Base-by-base conservation (phyloP, 2,113 vertebrate genomes). In the Gorsachius goisagi region DNA sequence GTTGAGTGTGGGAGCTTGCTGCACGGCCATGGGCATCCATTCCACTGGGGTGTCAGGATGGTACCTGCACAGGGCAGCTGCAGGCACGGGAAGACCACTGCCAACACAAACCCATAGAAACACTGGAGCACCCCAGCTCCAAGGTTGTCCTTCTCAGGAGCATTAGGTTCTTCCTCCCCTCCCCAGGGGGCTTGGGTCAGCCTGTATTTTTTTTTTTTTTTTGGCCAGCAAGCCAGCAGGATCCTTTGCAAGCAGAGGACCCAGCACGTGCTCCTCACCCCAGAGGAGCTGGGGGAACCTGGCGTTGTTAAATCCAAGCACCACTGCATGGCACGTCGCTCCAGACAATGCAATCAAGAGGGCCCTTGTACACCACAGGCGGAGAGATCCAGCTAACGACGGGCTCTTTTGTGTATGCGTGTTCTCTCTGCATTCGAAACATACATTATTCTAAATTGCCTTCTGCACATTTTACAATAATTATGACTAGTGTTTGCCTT, bases 361-460 rank as follows among this genome's bases (percentile, higher is more conserved):
- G 50, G 35, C 27, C 56, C 82, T 78, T 64, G 52, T 91, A n/a
- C 9, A 2, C 64, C 55, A 7, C 67, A 68, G 96, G 71, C 24
- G 1, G 80, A 87, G 63, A 59, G 32, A 85, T 35, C 21, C 55
- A 64, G 71, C 77, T 77, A 39, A 56, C 26, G 3, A 69, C 2
- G 12, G 58, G 26, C 56, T 63, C 77, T 55, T 87, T 64, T 41
- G 41, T 78, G 74, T 15, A 41, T 0, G 16, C 2, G 5, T 55
- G 59, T 74, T 35, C 79, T 79, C 88, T 52, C 45, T 78, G 62
- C 64, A 22, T 95, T 93, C 2, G 33, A 69, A 95, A 92, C 74
- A 81, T 94, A 96, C 91, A 91, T 96, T 93, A 94, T 88, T 94
- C 90, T 79, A 78, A 93, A 95, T 39, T 91, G 90, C 96, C 88